Evolutionary conservation across 2,797 vertebrate species (phyloP), one percentile per base, ranked within the genome.

Genomic region (Xerus rutilus): DNA sequence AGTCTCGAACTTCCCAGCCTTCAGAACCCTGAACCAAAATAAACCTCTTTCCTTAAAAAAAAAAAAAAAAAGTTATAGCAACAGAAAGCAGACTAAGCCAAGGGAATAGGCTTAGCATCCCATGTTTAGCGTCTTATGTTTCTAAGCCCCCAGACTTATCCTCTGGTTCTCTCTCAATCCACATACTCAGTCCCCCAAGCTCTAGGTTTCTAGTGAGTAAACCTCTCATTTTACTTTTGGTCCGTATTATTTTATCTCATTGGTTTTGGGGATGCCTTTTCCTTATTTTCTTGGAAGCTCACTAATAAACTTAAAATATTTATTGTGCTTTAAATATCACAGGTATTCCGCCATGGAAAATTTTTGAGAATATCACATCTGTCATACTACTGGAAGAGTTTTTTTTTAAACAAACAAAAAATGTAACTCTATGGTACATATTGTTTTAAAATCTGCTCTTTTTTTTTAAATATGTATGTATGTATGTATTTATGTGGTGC

Each of bases 401-500:
- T 49, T 88, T 93, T 91, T 94, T 89, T 87, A 2, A 86, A 76
- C 59, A 92, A 94, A 73, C 28, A 59, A 62, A 79, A 86, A 86
- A n/a, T 59, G 25, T 89, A 35, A 88, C 91, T 88, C 73, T 90
- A 57, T 73, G 6, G 5, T 65, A 76, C 32, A 76, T 30, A 52
- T 39, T 95, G 30, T 95, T 77, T 92, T 86, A 59, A 72, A 89
- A 92, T 17, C 25, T 94, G 43, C 3, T 81, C 92, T 92, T 92
- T 54, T 39, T 39, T 39, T 39, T 39, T 39, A 39, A 39, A 39
- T 39, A 39, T 39, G 39, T 39, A 39, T 39, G 39, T 39, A 39
- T 39, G 39, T 39, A 39, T 39, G 39, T 39, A 39, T 39, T 39
- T 39, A 3, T 39, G 39, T 39, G 39, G 39, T 39, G 39, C 39